Percentiles rank a stretch among this genome's conserved stretches.
Evolutionary conservation across 1,140 invertebrate species (phyloP).

Genomic region (Drosophila punjabiensis): DNA sequence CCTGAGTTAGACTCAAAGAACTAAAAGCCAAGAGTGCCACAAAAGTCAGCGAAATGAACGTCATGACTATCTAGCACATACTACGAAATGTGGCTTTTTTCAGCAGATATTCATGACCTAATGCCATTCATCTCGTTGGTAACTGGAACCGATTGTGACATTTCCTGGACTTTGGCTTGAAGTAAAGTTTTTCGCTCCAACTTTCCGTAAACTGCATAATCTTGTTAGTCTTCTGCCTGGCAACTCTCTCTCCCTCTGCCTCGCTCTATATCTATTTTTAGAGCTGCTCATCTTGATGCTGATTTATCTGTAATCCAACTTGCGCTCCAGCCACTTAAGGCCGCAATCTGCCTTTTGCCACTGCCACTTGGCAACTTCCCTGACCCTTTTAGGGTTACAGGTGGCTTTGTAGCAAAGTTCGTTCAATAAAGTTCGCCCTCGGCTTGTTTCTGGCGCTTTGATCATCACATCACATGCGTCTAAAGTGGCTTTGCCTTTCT

Average conservation of each 20-base stretch:
- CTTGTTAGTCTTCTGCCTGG: slow-evolving; percentile 40
- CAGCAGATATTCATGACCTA: not conserved
- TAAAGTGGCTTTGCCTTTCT: slow-evolving; percentile 39
- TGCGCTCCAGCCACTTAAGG: slow-evolving; percentile 44
- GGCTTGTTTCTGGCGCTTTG: slow-evolving; percentile 40
- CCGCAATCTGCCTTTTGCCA: slow-evolving; percentile 42
- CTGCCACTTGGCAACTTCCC: slow-evolving; percentile 44
- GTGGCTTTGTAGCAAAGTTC: slow-evolving; percentile 53
- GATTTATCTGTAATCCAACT: slow-evolving; percentile 50
- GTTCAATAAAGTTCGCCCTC: slow-evolving; percentile 58
- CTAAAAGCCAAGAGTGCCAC: slow-evolving; percentile 8
- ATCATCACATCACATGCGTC: slow-evolving; percentile 51
- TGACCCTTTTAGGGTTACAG: slow-evolving; percentile 31
- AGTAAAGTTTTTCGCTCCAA: slow-evolving; percentile 11
- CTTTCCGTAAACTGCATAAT: slow-evolving; percentile 43
- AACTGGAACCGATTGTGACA: slow-evolving; percentile 19
- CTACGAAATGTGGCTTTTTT: not conserved
- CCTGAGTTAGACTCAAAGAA: not conserved
- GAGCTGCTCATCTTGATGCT: slow-evolving; percentile 35
- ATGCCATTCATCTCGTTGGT: slow-evolving; percentile 7
- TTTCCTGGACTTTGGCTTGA: not conserved
- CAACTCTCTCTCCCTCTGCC: slow-evolving; percentile 7
- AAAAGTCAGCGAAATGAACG: slow-evolving; percentile 8
- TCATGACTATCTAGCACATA: slow-evolving; percentile 6
- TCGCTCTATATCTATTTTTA: slow-evolving; percentile 22